phyloP scores from a whole-genome alignment of 2,113 vertebrate species.

The Caranx melampygus region DNA sequence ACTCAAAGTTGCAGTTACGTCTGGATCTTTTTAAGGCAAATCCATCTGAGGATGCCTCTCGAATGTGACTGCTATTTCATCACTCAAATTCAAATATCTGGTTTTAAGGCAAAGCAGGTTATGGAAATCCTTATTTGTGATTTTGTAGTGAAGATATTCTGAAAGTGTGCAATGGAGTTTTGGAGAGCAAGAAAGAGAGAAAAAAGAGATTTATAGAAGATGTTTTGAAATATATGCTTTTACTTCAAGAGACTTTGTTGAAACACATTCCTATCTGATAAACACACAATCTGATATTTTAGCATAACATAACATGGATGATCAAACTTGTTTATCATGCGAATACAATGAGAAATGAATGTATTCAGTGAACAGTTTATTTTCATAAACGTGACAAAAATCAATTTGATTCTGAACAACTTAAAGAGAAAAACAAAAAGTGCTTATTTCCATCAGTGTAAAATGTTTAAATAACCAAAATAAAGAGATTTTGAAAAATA shows the following conservation, averaged over 20 bases:
- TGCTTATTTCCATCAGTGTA: constrained; percentile 37
- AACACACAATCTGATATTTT: constrained; percentile 16
- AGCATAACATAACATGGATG: constrained; percentile 16
- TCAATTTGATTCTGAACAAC: constrained; percentile 25
- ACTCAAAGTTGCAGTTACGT: background rate
- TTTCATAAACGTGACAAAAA: constrained; percentile 38
- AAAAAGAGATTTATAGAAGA: background rate
- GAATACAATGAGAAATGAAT: constrained; percentile 22
- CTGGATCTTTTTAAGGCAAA: background rate
- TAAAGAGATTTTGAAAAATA: constrained; percentile 49
- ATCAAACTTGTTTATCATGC: constrained; percentile 12
- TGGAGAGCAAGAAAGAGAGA: constrained; percentile 4
- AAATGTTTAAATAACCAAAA: constrained; percentile 55
- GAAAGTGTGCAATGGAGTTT: constrained; percentile 32
- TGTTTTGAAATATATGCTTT: constrained; percentile 36
- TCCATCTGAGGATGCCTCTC: background rate
- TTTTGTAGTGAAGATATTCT: constrained; percentile 30
- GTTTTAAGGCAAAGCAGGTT: constrained; percentile 23
- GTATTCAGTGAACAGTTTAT: constrained; percentile 37
- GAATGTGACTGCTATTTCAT: background rate
- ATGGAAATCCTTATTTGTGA: constrained; percentile 8
- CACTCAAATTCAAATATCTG: background rate
- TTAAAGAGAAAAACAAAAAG: background rate
- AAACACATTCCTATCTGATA: constrained; percentile 49
- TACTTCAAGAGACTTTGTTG: constrained; percentile 21